Evolutionary conservation across 2,113 vertebrate species (phyloP).

Genomic region (Malurus elegans): DNA sequence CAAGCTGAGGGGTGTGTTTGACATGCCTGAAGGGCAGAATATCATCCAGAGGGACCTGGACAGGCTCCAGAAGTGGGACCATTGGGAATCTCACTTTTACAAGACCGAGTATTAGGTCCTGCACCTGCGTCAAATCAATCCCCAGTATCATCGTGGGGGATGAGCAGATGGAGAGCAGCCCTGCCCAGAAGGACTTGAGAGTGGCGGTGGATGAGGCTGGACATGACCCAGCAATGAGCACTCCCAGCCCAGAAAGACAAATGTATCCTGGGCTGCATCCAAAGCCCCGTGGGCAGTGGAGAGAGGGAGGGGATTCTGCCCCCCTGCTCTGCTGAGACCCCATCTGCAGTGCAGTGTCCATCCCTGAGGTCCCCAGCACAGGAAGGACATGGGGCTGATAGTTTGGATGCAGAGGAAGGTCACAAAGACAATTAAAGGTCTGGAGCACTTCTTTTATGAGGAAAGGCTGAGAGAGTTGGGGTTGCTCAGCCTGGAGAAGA

Average conservation of each 20-base stretch:
- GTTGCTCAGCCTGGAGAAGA: background rate
- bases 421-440: background rate
- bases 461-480: background rate
- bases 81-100: background rate
- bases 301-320: rapidly evolving
- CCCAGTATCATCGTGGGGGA: rapidly evolving
- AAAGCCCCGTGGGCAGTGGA: rapidly evolving
- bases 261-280: rapidly evolving
- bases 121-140: background rate
- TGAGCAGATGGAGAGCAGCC: background rate
- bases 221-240: rapidly evolving
- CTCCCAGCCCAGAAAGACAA: background rate
- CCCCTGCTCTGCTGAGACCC: background rate
- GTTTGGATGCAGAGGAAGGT: rapidly evolving
- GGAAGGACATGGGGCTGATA: no score
- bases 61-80: background rate
- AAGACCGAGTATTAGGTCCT: background rate
- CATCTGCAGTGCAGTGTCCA: background rate
- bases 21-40: background rate
- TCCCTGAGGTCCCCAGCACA: background rate
- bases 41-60: background rate
- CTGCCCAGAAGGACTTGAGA: rapidly evolving
- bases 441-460: background rate
- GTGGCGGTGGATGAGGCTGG: background rate
- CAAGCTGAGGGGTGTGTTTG: no score